Evolutionary conservation across 2,888 invertebrate species (phyloP), one percentile per base, ranked within the genome.

Genomic region (Quadriops clusia): DNA sequence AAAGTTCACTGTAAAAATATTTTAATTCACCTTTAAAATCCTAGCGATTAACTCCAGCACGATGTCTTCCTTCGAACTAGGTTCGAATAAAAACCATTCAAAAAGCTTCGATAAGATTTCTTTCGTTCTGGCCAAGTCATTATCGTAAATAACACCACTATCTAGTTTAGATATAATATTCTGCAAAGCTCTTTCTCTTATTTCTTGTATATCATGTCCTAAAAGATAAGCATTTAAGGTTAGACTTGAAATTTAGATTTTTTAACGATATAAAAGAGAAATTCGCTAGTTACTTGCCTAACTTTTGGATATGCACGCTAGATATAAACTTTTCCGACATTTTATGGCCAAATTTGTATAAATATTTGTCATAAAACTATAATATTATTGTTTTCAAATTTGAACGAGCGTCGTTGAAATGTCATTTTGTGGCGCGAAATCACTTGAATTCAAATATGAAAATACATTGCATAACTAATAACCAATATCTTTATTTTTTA

Each of bases 51-150:
- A 59, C 30, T 67, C 56, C 20, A 78, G 57, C 32, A 71, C 74
- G 50, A 69, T 65, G 35, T 61, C 60, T 46, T 74, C 70, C 32
- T 70, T 55, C 1, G 67, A 58, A 18, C 67, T 61, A 25, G 63
- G 56, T 20, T 70, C 62, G 32, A 63, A 65, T 26, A 68, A 51
- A 51, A 78, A 76, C 77, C 77, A 79, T 28, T 68, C 62, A 25
- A 77, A 56, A 14, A 78, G 54, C 37, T 69, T 67, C 28, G 64
- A 58, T 12, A 78, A 49, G 10, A 78, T 56, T 45, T 74, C 69
- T 37, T 71, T 67, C 18, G 68, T 70, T 22, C 67, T 60, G 10
- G 67, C 63, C 29, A 74, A 50, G 45, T 74, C 73, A 47, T 73
- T 72, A 32, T 74, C 69, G 28, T 72, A 61, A 30, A 65, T 58